Evolutionary conservation across 1,140 invertebrate genomes (phyloP), one percentile per base, ranked within the genome.

Genomic region (Holotrichia oblita): DNA sequence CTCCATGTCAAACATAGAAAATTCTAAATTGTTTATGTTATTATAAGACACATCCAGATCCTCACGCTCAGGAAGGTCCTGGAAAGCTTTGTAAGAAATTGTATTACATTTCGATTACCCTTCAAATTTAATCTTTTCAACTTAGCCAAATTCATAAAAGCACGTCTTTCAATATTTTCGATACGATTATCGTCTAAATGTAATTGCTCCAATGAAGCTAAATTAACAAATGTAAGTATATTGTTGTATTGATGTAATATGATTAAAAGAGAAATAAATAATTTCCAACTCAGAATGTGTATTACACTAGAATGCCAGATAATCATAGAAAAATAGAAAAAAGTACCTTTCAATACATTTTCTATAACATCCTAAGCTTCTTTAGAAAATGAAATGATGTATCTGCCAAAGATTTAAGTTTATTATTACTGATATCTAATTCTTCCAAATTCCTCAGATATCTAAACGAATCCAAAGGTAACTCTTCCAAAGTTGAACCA

Each of bases 371-470:
- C 82, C 91, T 90, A 14, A 97, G 87, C 80, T 93, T 91, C 75
- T 90, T 91, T 78, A 95, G 86, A 83, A 93, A 94, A 83, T 94
- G 92, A 83, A 97, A 96, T 2, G 93, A 92, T 0, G 93, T 93
- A 78, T 95, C 93, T 2, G 93, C 92, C 85, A 97, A 91, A 64
- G 89, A 91, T 79, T 88, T 90, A 40, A 97, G 88, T 84, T 90
- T 90, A 83, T 97, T 97, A 84, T 96, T 95, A 82, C 94, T 96
- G 2, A 97, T 86, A 87, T 97, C 94, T 61, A 97, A 87, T 81
- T 93, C 88, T 82, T 93, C 91, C 0, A 97, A 87, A 80, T 93
- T 93, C 3, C 90, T 91, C n/a, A 97, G 87, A 12, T 91, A 91
- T 81, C 93, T 92, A 20, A 97, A 88, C 0, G 93, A 89, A 77